Evolutionary conservation across 2,888 invertebrate genomes (phyloP), one percentile per base, ranked within the genome.

Genomic region (Strigamia maritima): DNA sequence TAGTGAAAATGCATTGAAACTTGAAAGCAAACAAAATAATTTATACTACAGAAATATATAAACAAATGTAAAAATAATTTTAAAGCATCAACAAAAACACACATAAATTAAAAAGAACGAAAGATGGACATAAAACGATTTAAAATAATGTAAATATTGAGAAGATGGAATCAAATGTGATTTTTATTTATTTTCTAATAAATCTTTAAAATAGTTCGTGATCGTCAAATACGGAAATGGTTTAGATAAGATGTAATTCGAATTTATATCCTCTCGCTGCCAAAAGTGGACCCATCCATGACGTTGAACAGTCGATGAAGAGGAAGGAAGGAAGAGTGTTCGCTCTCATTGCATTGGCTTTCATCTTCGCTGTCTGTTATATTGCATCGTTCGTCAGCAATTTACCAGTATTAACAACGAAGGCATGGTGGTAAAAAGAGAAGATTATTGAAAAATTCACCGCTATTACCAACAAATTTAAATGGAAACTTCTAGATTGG

Each of bases 221-320:
- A 54, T 54, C n/a, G 54, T 54, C 54, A 22, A 54, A 54, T 54
- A 54, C 54, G 54, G 54, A 54, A 54, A 54, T 10, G 54, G 54
- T 54, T 54, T 54, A 54, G 54, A n/a, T 54, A 54, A 54, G 54
- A 54, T 54, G 54, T 8, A 54, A 54, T 19, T 54, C 54, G 19
- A 54, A 54, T 54, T 54, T 16, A 3, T 8, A 1, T 54, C 54
- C 19, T 19, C 54, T 54, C 19, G 12, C 44, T 44, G 8, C 12
- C 14, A 2, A 54, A 54, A 35, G 35, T 54, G 54, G 54, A 54
- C 54, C 8, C 22, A 54, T 54, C 54, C 54, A 19, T 54, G 54
- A 54, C 54, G 54, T 54, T 54, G 54, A 54, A 22, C 54, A 54
- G 54, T 54, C 54, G 54, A 54, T 54, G 54, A 54, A 54, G 54